These are phyloP conservation scores for Pimpla rufipes DNA, from an alignment of 2,888 invertebrate species.

Conservation along the genomic window DNA sequence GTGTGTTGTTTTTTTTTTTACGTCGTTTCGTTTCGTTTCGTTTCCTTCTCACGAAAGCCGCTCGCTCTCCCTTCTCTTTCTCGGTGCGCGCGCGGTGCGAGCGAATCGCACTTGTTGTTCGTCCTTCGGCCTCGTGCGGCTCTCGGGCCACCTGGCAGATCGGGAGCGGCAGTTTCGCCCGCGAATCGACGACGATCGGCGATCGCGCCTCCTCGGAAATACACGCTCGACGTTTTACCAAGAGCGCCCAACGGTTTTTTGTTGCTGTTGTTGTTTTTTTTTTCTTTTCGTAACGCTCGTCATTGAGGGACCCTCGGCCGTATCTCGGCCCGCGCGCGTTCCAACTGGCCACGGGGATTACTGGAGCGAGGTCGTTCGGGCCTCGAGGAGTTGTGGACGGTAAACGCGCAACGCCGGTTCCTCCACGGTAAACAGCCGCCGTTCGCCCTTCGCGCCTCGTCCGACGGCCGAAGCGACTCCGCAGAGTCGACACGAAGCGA, in stretches of 20 bases:
- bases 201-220: not conserved
- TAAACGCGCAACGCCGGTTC: conserved; percentile 27
- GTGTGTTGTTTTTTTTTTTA: conserved; percentile 1
- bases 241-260: not conserved
- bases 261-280: not conserved
- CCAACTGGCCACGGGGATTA: conserved; percentile 22
- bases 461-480: conserved; percentile 17
- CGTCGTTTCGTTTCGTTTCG: not conserved
- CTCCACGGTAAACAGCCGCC: conserved; percentile 3
- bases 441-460: conserved; percentile 25
- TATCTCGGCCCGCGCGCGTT: conserved; percentile 7
- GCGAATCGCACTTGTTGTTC: conserved; percentile 53
- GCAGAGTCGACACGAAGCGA: not conserved
- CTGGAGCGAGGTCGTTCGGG: conserved; percentile 47
- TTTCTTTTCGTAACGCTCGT: not conserved
- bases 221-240: too few species aligned
- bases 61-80: not conserved
- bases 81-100: conserved; percentile 16
- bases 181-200: not conserved
- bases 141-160: conserved; percentile 37
- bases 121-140: conserved; percentile 38
- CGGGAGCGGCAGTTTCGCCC: not conserved
- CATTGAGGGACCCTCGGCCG: conserved; percentile 22
- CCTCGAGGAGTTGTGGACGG: too few species aligned
- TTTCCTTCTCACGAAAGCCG: conserved; percentile 1